Evolutionary conservation across 1,140 invertebrate species (phyloP), one percentile per base, ranked within the genome.

Genomic region (Procambarus virginalis): DNA sequence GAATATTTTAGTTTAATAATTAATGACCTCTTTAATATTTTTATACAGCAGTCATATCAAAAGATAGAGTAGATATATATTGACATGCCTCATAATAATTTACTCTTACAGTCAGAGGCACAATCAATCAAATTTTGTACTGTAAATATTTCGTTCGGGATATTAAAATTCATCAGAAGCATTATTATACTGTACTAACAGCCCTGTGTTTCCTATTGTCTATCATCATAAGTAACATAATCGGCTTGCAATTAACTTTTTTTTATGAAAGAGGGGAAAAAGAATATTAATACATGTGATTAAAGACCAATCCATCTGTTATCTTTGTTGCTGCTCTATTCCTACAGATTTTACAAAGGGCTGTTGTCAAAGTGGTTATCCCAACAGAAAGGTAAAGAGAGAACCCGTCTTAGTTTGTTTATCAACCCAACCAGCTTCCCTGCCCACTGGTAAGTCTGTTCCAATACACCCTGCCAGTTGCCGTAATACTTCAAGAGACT

Each of bases 281-380:
- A 75, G 83, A 68, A 75, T 79, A 85, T 73, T 46, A 84, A 82
- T 77, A 84, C 14, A 70, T 76, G 70, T 89, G 64, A 78, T 60
- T 12, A 58, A 76, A 90, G 78, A 90, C 78, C 89, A 90, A 90
- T 77, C 89, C 89, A 90, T 91, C 75, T 89, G 86, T 92, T 92
- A 92, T 92, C 93, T 90, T 93, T 93, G 58, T 90, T 91, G 91
- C 92, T 86, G 91, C 91, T 91, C 86, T 90, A 91, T 92, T 92
- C 94, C 93, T 94, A 91, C 94, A 97, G 96, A 96, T 98, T 94
- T 96, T 98, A 95, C 95, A 96, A 94, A 96, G 97, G 94, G 97
- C 97, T 90, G 96, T 98, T 94, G 98, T 99, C 92, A 99, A 99
- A 97, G 99, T 99, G 93, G 98, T 99, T 93, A 97, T 99, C 94